Conservation (phyloP, 2,797 vertebrate genomes). For the Ctenopoma kingsleyae region DNA sequence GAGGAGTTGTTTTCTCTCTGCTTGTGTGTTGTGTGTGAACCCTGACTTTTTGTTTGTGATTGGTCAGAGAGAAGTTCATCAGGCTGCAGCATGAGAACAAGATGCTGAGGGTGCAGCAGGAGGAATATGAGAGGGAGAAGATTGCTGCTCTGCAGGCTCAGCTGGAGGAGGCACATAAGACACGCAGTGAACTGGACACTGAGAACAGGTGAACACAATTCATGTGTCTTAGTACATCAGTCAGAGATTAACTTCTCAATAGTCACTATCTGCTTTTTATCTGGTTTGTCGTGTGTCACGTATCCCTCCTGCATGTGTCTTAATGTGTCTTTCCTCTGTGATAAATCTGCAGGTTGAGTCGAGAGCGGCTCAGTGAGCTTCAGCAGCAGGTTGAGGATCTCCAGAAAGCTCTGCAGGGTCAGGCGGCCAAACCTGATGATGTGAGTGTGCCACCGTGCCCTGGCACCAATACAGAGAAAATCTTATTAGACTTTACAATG, state of each 20-base stretch:
- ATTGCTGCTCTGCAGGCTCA: constrained; percentile 89
- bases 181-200: constrained; percentile 90
- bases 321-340: constrained; percentile 7
- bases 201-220: constrained; percentile 89
- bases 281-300: not conserved
- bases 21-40: not conserved
- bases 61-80: constrained; percentile 93
- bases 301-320: not conserved
- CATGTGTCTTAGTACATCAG: not conserved
- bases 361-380: constrained; percentile 88
- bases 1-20: not conserved
- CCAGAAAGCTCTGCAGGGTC: constrained; percentile 93
- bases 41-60: constrained; percentile 1
- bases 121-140: constrained; percentile 90
- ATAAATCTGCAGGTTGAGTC: constrained; percentile 85
- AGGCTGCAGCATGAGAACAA: constrained; percentile 96
- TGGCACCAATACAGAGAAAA: not conserved
- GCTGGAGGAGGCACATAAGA: constrained; percentile 91
- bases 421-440: constrained; percentile 91
- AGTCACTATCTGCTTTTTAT: not conserved
- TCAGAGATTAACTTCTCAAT: not conserved
- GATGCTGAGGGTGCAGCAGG: constrained; percentile 94
- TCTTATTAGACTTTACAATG: constrained; percentile 21
- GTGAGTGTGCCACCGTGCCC: constrained; percentile 79
- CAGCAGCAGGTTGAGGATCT: constrained; percentile 96